Conservation (phyloP, 2,113 vertebrate genomes). For the Micronisus gabar region DNA sequence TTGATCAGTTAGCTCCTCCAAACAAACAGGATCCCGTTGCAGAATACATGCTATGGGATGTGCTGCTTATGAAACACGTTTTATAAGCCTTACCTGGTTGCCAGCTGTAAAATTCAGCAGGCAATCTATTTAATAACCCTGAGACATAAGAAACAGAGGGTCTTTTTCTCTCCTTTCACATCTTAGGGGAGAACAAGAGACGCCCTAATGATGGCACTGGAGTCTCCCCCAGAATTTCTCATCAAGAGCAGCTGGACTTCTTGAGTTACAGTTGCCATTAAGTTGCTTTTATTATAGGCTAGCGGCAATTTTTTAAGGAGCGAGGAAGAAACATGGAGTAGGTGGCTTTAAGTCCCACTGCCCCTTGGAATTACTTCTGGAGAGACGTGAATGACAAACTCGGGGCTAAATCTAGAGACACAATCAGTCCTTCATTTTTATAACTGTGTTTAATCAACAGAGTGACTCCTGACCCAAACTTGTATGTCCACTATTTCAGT, state of each 20-base stretch:
- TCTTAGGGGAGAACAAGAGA: background rate
- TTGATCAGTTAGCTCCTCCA: background rate
- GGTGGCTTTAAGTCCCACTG: background rate
- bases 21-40: background rate
- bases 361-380: background rate
- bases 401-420: background rate
- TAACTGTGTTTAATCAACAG: background rate
- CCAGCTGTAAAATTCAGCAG: constrained; percentile 14
- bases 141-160: background rate
- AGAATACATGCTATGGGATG: background rate
- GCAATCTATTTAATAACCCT: background rate
- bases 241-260: background rate
- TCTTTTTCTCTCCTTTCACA: background rate
- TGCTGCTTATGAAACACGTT: constrained; percentile 21
- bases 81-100: background rate
- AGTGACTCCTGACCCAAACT: background rate
- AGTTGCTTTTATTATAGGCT: background rate
- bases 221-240: background rate
- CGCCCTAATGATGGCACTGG: background rate
- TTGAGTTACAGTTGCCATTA: background rate
- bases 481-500: background rate
- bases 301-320: background rate
- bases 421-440: background rate
- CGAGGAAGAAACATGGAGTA: background rate
- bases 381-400: background rate